Percentiles rank a stretch among this genome's conserved stretches.
These are phyloP conservation scores for Ptychochromis oligacanthus DNA, from an alignment of 2,113 vertebrate genomes.

Conservation along the genomic window DNA sequence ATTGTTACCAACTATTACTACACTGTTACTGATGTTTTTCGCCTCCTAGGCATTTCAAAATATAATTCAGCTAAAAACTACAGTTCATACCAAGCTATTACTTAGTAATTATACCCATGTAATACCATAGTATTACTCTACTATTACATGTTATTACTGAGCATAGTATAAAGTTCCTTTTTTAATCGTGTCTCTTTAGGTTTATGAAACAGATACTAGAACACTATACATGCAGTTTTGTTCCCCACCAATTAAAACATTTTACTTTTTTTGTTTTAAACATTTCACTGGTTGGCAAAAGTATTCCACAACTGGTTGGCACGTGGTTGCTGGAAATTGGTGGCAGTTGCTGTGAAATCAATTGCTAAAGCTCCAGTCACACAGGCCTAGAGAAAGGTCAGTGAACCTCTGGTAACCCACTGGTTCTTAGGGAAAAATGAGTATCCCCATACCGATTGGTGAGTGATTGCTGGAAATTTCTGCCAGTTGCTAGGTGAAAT, in stretches of 20 bases:
- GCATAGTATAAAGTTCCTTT: neutral
- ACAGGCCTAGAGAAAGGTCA: no score
- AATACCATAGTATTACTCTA: rapidly evolving
- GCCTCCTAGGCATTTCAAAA: no score
- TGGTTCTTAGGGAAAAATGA: neutral
- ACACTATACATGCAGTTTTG: neutral
- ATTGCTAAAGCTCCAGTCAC: no score
- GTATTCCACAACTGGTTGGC: no score
- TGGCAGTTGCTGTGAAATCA: no score
- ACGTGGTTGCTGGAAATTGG: no score
- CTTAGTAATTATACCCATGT: neutral
- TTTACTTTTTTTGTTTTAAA: no score
- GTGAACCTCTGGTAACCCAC: no score
- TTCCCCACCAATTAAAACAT: neutral
- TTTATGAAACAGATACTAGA: rapidly evolving
- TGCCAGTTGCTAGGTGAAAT: no score
- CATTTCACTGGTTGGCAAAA: neutral
- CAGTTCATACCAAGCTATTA: neutral
- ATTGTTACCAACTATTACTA: neutral
- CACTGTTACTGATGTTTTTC: neutral
- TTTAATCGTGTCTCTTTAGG: rapidly evolving
- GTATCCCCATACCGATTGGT: neutral
- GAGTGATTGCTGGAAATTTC: neutral
- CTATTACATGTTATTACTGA: neutral
- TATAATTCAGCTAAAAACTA: neutral